A percentile compares a stretch with the other conserved stretches of the same genome.
Conservation (phyloP, 1,140 invertebrate species). For the Andricus grossulariae region DNA sequence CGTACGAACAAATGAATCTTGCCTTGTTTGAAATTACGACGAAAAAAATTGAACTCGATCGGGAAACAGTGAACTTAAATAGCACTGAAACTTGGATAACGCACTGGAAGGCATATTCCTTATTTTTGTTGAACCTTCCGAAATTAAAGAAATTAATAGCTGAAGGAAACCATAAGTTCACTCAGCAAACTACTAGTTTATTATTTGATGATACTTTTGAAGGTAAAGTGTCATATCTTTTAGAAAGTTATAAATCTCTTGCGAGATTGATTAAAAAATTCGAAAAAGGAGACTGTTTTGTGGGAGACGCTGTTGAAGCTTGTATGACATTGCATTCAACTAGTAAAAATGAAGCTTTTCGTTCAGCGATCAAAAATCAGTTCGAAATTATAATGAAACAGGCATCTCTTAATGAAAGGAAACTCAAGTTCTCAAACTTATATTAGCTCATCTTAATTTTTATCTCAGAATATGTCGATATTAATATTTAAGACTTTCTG, state of each 20-base stretch:
- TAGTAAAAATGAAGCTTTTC: background rate
- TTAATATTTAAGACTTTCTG: too few species aligned
- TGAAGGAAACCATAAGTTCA: background rate
- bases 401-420: background rate
- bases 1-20: background rate
- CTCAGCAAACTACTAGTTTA: background rate
- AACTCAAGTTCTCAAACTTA: too few species aligned
- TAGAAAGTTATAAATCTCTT: background rate
- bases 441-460: too few species aligned
- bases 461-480: too few species aligned
- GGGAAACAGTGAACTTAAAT: background rate
- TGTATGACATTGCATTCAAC: background rate
- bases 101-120: background rate
- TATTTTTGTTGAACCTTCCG: background rate
- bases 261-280: background rate
- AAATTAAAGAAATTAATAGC: background rate
- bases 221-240: background rate
- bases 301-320: background rate
- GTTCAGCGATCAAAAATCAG: background rate
- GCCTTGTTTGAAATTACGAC: background rate
- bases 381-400: background rate
- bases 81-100: background rate
- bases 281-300: background rate
- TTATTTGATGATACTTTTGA: background rate
- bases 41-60: background rate